Evolutionary conservation across 1,140 invertebrate species (phyloP), one percentile per base, ranked within the genome.

Genomic region (Zaprionus taronus): DNA sequence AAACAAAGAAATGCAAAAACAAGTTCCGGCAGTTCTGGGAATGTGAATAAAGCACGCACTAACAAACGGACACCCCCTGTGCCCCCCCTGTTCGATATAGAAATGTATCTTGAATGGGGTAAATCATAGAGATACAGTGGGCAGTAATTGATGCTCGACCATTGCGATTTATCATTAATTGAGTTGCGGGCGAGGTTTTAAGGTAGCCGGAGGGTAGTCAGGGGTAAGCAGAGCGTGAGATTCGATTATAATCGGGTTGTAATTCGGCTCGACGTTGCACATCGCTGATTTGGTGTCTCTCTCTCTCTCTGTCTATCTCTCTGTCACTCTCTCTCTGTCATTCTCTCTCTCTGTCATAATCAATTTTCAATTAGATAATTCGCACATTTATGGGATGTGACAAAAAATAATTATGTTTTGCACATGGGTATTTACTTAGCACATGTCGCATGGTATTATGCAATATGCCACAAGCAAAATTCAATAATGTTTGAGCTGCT

Each of bases 361-460:
- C 28, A 57, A 66, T 51, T 63, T 70, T 55, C 44, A 12, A 66
- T 66, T 58, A 51, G 49, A 58, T 58, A 22, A 28, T 36, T 49
- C 28, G 53, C 28, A 72, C 47, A 55, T 63, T 41, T 63, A 66
- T 49, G n/a, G 26, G 34, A 55, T 62, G 53, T 15, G 60, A 71
- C 34, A 38, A 70, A 61, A 51, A 51, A 51, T 51, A 51, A 51
- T 51, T 51, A 51, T 51, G 20, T 24, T 51, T 53, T 49, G 55
- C 26, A 58, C 17, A 49, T 65, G 17, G 24, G 56, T 34, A 51
- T 71, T 55, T 34, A 47, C 60, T 71, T 55, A 64, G 61, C 36
- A 28, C 17, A 64, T 56, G 34, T 34, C 38, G n/a, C 14, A 65
- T n/a, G 41, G 31, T 20, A 36, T 72, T 67, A 41, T 60, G 63